Evolutionary conservation across 1,140 invertebrate genomes (phyloP).

Genomic region (Ruditapes philippinarum): DNA sequence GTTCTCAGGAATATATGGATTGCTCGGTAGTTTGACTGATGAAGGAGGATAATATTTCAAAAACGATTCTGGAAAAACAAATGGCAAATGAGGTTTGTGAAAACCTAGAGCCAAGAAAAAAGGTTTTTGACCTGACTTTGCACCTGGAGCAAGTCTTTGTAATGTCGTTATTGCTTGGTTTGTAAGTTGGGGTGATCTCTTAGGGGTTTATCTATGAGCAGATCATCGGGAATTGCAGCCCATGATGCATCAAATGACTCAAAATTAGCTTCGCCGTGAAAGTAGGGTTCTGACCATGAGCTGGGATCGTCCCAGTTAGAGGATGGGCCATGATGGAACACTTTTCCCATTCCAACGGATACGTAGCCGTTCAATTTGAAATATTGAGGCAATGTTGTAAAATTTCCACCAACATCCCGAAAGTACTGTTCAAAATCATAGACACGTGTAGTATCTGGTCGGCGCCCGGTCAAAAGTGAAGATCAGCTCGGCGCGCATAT

Average conservation of each 20-base stretch:
- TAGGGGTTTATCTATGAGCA: not conserved
- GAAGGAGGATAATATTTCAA: slow-evolving; percentile 49
- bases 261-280: slow-evolving; percentile 2
- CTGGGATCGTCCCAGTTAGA: slow-evolving; percentile 46
- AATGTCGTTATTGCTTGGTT: slow-evolving; percentile 26
- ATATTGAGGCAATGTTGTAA: slow-evolving; percentile 62
- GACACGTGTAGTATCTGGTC: slow-evolving; percentile 54
- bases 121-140: slow-evolving; percentile 36
- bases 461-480: slow-evolving; percentile 47
- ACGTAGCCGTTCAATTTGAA: slow-evolving; percentile 62
- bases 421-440: slow-evolving; percentile 44
- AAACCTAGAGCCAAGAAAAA: slow-evolving; percentile 76
- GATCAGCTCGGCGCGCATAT: slow-evolving; percentile 80
- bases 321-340: slow-evolving; percentile 25
- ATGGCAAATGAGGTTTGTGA: slow-evolving; percentile 76
- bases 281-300: slow-evolving; percentile 56
- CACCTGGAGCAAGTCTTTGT: not conserved
- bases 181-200: slow-evolving; percentile 23
- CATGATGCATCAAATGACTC: slow-evolving; percentile 17
- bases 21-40: slow-evolving; percentile 42
- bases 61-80: slow-evolving; percentile 64
- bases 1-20: slow-evolving; percentile 46
- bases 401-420: slow-evolving; percentile 54
- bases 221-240: slow-evolving; percentile 15
- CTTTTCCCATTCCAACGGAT: slow-evolving; percentile 53